Conservation (phyloP, 1,140 invertebrate genomes). For the Aphaenogaster rudis region DNA sequence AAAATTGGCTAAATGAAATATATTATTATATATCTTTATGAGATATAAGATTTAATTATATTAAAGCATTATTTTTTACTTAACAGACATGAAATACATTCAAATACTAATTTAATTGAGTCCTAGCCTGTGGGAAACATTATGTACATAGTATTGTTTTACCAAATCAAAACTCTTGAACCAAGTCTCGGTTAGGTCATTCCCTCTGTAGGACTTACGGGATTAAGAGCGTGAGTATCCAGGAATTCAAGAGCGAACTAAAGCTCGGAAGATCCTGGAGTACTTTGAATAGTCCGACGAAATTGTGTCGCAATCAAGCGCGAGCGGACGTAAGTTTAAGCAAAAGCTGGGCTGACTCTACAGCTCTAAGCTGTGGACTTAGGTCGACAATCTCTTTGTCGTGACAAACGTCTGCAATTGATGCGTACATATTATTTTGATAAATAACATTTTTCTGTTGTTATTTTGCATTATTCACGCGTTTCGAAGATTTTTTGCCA, state of each 20-base stretch:
- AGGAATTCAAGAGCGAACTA: conserved; percentile 38
- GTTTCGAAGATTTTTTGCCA: not conserved
- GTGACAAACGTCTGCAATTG: conserved; percentile 20
- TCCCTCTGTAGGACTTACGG: conserved; percentile 4
- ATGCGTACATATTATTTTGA: not conserved
- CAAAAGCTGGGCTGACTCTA: conserved; percentile 18
- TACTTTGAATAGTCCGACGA: conserved; percentile 48
- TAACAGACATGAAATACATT: not conserved
- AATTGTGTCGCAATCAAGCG: conserved; percentile 58
- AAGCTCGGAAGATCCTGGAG: conserved; percentile 46
- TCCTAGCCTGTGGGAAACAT: not conserved
- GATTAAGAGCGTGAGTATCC: conserved; percentile 35
- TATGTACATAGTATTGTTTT: not conserved
- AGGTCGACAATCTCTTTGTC: conserved; percentile 18
- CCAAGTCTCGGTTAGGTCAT: conserved; percentile 20
- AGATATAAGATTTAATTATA: not conserved
- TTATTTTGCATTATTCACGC: not conserved
- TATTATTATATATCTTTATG: not conserved
- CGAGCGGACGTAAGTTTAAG: conserved; percentile 40
- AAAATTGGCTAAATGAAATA: not conserved
- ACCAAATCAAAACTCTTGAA: not conserved
- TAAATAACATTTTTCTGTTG: not conserved
- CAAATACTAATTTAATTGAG: not conserved
- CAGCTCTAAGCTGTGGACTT: conserved; percentile 38
- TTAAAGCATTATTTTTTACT: not conserved